Base-by-base conservation (phyloP, 1,140 invertebrate genomes). In the Drosophila littoralis region DNA sequence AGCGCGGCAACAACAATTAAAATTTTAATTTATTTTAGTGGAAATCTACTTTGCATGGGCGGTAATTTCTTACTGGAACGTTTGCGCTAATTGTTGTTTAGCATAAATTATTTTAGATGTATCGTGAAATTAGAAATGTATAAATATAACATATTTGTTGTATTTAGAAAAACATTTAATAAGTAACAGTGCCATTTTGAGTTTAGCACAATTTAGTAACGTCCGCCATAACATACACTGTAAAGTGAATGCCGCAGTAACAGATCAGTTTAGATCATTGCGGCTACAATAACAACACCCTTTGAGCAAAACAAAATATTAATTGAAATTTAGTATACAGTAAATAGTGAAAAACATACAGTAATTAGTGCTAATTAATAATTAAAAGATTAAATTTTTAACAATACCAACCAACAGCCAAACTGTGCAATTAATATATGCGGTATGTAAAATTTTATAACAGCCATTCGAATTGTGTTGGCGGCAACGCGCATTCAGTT, bases 1-100 rank as follows among this genome's bases (percentile, higher is more conserved):
- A 6, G 33, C 6, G 10, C 15, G 7, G 46, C 3, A 5, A 8
- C 4, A n/a, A 51, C n/a, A n/a, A 12, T 32, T 32, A 15, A 1
- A 35, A 42, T 13, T 2, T 42, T 40, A 10, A 6, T 10, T 17
- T 10, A 28, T 36, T 46, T 52, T 10, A 77, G 75, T 68, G 45
- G 70, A 77, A 42, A 1, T 58, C 2, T 77, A 77, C 15, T 63
- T 35, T 57, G 33, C 45, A 8, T 74, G 64, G 51, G 40, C 68
- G 7, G 45, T 59, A 3, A n/a, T 68, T 1, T 77, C 75, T 8
- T 61, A 58, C 59, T 74, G 70, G 70, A 35, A 60, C 17, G 0
- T 28, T 1, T 42, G 45, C 10, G 10, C 8, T 13, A 42, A 32
- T 0, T 63, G 45, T 17, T 54, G 48, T 50, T 1, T 6, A 4